These are phyloP conservation scores for Stomatorhinus ivindoensis DNA, from an alignment of 2,113 vertebrate genomes.

Conservation along the genomic window DNA sequence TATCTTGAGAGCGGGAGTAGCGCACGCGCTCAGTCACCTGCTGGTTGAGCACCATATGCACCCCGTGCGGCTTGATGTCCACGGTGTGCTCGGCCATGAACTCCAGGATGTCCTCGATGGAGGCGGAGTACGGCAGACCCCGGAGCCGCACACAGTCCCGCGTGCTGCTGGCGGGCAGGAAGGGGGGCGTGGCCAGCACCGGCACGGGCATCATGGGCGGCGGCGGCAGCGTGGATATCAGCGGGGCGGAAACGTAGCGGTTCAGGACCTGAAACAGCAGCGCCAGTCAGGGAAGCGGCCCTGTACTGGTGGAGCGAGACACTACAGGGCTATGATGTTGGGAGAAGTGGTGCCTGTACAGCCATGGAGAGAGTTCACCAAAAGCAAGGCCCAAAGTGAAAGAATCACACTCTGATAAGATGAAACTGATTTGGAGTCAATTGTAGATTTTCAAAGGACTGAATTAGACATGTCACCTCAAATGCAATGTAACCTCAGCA, in stretches of 20 bases:
- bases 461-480: background rate
- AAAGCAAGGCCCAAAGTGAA: background rate
- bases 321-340: background rate
- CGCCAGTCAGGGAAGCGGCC: background rate
- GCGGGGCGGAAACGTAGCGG: constrained; percentile 83
- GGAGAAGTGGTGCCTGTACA: background rate
- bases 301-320: background rate
- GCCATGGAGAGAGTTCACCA: background rate
- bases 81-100: constrained; percentile 85
- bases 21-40: constrained; percentile 68
- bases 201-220: constrained; percentile 73
- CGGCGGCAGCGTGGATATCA: constrained; percentile 80
- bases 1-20: background rate
- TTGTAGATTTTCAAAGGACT: background rate
- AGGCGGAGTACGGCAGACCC: constrained; percentile 85
- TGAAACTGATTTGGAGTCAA: background rate
- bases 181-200: constrained; percentile 70
- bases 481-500: background rate
- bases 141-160: constrained; percentile 84
- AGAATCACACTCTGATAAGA: background rate
- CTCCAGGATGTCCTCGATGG: constrained; percentile 89
- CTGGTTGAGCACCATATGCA: constrained; percentile 97
- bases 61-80: constrained; percentile 90
- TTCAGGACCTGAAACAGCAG: constrained; percentile 73
- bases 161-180: constrained; percentile 64